Evolutionary conservation across 2,113 vertebrate species (phyloP).

Genomic region (Hypocryptadius cinnamomeus): DNA sequence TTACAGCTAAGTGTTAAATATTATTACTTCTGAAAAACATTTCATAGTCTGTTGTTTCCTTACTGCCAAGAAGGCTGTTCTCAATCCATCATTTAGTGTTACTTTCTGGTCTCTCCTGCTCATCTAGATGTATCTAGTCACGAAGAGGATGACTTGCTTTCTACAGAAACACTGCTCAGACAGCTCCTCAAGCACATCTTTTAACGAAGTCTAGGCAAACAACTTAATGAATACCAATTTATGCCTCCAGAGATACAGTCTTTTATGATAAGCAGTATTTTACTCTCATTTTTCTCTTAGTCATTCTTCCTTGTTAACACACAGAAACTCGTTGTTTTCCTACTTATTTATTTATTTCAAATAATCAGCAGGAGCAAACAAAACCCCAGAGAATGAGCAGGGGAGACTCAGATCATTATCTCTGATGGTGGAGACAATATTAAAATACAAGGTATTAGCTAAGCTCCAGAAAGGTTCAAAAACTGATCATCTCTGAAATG

Average conservation of each 20-base stretch:
- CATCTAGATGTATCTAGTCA: not conserved
- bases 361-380: not conserved
- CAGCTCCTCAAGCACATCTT: not conserved
- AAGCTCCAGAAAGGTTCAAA: not conserved
- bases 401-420: not conserved
- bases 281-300: conserved; percentile 8
- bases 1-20: not conserved
- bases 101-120: not conserved
- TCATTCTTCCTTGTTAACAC: conserved; percentile 5
- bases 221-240: conserved; percentile 43
- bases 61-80: not conserved
- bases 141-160: not conserved
- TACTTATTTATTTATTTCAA: conserved; percentile 23
- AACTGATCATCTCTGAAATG: not conserved
- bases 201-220: conserved; percentile 37
- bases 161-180: not conserved
- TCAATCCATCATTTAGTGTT: conserved; percentile 1
- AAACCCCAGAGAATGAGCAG: not conserved
- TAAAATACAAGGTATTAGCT: not conserved
- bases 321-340: not conserved
- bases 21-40: not conserved
- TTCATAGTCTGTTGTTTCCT: not conserved
- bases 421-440: not conserved
- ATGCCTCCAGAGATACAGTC: not conserved
- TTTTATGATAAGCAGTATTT: conserved; percentile 8